Evolutionary conservation across 2,888 invertebrate species (phyloP).

Genomic region (Unio pictorum): DNA sequence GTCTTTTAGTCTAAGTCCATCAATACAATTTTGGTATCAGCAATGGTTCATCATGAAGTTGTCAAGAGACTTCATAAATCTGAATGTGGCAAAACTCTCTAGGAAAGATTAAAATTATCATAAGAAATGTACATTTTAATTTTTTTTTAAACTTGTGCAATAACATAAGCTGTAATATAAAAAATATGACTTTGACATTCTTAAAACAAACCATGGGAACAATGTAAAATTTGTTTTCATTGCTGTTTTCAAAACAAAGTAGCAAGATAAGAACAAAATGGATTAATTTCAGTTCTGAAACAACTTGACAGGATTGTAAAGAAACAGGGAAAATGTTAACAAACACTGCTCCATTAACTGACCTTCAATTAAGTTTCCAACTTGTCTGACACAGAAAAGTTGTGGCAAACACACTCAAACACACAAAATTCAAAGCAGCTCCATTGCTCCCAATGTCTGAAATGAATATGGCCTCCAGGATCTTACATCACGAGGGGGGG

Average conservation of each 20-base stretch:
- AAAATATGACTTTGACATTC: background rate
- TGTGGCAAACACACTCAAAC: constrained; percentile 10
- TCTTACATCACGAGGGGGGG: constrained; percentile 28
- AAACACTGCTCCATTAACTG: too few species aligned
- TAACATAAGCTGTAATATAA: background rate
- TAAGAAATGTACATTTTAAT: too few species aligned
- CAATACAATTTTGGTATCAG: too few species aligned
- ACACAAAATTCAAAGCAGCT: constrained; percentile 27
- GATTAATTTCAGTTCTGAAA: too few species aligned
- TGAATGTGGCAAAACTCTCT: too few species aligned
- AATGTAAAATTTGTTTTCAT: background rate
- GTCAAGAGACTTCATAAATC: too few species aligned
- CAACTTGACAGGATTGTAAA: too few species aligned
- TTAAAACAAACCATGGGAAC: background rate
- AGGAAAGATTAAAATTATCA: too few species aligned
- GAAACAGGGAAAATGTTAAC: too few species aligned
- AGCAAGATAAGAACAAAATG: background rate
- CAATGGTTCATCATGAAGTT: too few species aligned
- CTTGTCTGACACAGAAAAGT: background rate
- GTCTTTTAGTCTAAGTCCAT: too few species aligned
- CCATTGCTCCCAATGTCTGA: constrained; percentile 46
- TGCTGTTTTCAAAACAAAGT: background rate
- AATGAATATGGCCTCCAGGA: constrained; percentile 57
- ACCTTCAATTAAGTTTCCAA: background rate
- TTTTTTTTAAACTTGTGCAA: too few species aligned